Base-by-base conservation (phyloP, 1,140 invertebrate genomes). In the Plectrocnemia conspersa region DNA sequence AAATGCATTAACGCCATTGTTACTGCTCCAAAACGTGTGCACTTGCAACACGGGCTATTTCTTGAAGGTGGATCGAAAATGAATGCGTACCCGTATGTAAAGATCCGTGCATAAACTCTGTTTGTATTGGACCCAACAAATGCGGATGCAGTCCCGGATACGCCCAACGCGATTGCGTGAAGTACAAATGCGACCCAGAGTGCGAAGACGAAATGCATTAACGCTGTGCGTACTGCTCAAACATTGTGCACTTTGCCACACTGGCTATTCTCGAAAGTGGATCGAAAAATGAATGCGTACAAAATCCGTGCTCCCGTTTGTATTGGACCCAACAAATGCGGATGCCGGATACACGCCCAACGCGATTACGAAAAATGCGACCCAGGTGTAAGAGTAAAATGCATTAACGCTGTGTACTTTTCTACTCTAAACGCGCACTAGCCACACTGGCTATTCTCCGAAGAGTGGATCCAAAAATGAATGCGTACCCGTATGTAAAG, bases 21-120 rank as follows among this genome's bases (percentile, higher is more conserved):
- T 47, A 62, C 60, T 7, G 67, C 66, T 1, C 75, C 76, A 0
- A n/a, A 70, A 73, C 7, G 61, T 59, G n/a, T 82, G 80, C 57
- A 61, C 27, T 15, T 79, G 77, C 33, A 57, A 68, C 13, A 27
- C 46, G 2, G 76, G 77, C 6, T 78, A 72, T 53, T 47, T 2
- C 29, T 24, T 62, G 69, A 64, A 2, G 82, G 81, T 59, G 70
- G 68, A 15, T 25, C 18, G 23, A 19, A 13, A 9, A 64, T 35
- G 54, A 61, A 7, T 79, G 76, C 35, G 19, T 60, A 16, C 70
- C 74, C 0, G 62, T 64, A 36, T 79, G 77, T 44, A 65, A 68
- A 33, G 48, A 65, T 19, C 59, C 63, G 13, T 78, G 77, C 53
- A 53, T 68, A 13, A 74, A 76, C 38, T 73, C 74, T 6, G 52